Conservation (phyloP, 1,140 invertebrate genomes). For the Phocides pigmalion region DNA sequence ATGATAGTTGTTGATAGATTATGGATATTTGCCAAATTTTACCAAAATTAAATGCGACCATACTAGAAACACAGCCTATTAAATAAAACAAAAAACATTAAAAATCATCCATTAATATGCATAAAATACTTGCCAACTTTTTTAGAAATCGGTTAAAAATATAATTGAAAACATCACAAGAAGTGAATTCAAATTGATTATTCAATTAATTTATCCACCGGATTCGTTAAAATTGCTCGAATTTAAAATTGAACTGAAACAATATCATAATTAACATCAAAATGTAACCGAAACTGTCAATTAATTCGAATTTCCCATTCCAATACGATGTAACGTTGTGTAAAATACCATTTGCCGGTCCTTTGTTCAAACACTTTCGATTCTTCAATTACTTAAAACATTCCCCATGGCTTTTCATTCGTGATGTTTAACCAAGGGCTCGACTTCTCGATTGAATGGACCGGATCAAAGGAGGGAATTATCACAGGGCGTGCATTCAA, state of each 20-base stretch:
- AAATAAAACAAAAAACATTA: no score
- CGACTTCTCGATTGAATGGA: slow-evolving; percentile 79
- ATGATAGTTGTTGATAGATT: no score
- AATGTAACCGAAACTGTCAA: slow-evolving; percentile 41
- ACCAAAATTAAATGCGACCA: no score
- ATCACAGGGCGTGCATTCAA: slow-evolving; percentile 71
- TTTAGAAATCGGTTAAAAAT: no score
- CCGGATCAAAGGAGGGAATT: slow-evolving; percentile 79
- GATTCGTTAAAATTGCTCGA: neutral
- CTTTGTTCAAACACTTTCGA: slow-evolving; percentile 71
- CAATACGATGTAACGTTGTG: slow-evolving; percentile 38
- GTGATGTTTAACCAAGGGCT: slow-evolving; percentile 79
- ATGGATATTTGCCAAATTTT: no score
- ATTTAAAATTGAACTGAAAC: neutral
- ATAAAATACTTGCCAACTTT: no score
- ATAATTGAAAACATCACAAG: no score
- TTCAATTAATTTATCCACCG: no score
- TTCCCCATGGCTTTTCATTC: slow-evolving; percentile 78
- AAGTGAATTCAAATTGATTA: no score
- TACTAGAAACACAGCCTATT: no score
- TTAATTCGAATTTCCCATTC: slow-evolving; percentile 41
- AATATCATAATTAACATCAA: slow-evolving; percentile 31
- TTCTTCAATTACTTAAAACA: slow-evolving; percentile 79
- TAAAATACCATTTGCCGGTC: slow-evolving; percentile 49
- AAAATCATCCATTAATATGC: no score